Conservation (phyloP, 2,113 vertebrate species). For the Condylura cristata region DNA sequence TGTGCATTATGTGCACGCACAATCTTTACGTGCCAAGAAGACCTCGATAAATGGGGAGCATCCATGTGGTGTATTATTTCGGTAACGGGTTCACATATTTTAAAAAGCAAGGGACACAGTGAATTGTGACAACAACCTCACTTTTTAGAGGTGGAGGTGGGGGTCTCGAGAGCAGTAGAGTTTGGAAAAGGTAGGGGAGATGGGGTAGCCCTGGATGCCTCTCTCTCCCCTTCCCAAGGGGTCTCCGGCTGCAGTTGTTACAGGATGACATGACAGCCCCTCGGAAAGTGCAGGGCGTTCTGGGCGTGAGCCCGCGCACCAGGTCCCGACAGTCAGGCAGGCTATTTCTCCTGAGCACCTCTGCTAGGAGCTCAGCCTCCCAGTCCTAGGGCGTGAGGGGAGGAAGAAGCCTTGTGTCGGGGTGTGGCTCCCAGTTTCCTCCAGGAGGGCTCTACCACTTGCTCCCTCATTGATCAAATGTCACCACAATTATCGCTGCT, state of each 20-base stretch:
- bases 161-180: background rate
- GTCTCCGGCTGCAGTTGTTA: background rate
- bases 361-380: background rate
- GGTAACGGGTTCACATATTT: background rate
- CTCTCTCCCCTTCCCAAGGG: no score
- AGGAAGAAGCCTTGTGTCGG: background rate
- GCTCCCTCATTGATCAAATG: slow-evolving; percentile 45
- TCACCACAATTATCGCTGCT: slow-evolving; percentile 24
- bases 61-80: background rate
- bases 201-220: no score
- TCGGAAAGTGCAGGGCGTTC: background rate
- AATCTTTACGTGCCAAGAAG: background rate
- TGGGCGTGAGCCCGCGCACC: background rate
- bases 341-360: background rate
- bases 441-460: background rate
- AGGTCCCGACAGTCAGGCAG: accelerated
- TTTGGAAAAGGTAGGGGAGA: background rate
- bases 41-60: background rate
- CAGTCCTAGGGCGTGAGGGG: background rate
- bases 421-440: background rate
- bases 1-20: background rate
- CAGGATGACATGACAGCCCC: no score
- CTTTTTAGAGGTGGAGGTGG: background rate
- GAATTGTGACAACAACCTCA: no score
- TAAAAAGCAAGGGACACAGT: background rate